Base-by-base conservation (phyloP, 2,797 vertebrate genomes). In the Notolabrus celidotus region DNA sequence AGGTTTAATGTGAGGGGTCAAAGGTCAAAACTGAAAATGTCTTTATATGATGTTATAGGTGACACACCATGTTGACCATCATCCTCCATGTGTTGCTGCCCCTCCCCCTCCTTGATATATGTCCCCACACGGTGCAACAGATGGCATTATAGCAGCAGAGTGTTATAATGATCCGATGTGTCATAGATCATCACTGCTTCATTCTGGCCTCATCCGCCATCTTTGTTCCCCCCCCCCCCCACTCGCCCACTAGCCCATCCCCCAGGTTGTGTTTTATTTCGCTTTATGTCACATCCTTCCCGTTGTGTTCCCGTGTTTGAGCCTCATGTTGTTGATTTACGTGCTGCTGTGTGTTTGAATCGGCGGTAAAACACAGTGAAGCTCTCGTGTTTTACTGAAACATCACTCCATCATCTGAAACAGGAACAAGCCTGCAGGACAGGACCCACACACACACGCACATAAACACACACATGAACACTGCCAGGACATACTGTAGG, bases 101-200 rank as follows among this genome's bases (percentile, higher is more conserved):
- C 50, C 36, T 2, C 19, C 19, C 63, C 22, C 47, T 15, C 15
- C 46, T 14, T 53, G 63, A 82, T 61, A 53, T 50, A 27, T 51
- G 55, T 59, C n/a, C 45, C 41, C 34, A 46, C 68, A 19, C 53
- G 33, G 11, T 31, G 31, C 27, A 36, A 34, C 34, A 54, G 45
- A 33, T 10, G 67, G n/a, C 80, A 63, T 77, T 79, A 77, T 82
- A 74, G 45, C 78, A 74, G 75, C 72, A 47, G 3, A 46, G 29
- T 83, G 77, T 41, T 84, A 77, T 79, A 79, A 81, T 79, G 81
- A 68, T 57, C 77, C 43, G 17, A 77, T 42, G 42, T 74, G 36
- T 34, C 50, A n/a, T 54, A 6, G 39, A 33, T 46, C 46, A 11
- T 55, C 41, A 11, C 15, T 14, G 16, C 45, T 56, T 65, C 61